A percentile compares a stretch with the other conserved stretches of the same genome.
Evolutionary conservation across 2,113 vertebrate genomes (phyloP).

Genomic region (Tursiops truncatus): DNA sequence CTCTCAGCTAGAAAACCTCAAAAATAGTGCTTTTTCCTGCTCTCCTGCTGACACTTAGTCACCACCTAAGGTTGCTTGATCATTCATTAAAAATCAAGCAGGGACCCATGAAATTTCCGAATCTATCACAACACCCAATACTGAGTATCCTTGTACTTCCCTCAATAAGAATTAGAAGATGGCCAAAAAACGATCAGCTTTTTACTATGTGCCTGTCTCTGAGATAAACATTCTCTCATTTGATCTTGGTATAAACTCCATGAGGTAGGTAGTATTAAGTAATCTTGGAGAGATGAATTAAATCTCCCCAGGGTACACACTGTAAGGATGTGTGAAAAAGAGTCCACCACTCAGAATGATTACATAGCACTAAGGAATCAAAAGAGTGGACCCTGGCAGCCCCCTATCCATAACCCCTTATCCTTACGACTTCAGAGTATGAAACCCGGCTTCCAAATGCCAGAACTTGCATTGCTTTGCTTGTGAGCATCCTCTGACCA

Average conservation of each 20-base stretch:
- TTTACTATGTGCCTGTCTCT: neutral
- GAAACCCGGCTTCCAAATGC: neutral
- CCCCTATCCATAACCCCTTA: accelerated
- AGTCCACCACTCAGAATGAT: neutral
- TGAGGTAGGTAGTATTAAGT: neutral
- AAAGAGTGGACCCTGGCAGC: neutral
- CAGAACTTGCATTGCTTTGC: neutral
- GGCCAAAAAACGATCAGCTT: neutral
- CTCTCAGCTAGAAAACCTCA: neutral
- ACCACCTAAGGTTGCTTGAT: neutral
- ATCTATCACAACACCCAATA: neutral
- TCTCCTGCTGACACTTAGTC: neutral
- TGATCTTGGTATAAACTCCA: neutral
- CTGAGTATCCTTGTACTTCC: neutral
- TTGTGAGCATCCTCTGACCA: neutral
- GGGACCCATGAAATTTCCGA: neutral
- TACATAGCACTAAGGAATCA: neutral
- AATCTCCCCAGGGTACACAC: too few species aligned
- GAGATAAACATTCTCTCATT: neutral
- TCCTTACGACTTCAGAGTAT: neutral
- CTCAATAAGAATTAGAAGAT: neutral
- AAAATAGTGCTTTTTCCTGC: neutral
- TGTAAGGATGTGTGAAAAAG: neutral
- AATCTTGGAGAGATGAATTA: neutral
- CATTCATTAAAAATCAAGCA: neutral